Conservation (phyloP, 1,140 invertebrate genomes). For the Drosophila hydei region DNA sequence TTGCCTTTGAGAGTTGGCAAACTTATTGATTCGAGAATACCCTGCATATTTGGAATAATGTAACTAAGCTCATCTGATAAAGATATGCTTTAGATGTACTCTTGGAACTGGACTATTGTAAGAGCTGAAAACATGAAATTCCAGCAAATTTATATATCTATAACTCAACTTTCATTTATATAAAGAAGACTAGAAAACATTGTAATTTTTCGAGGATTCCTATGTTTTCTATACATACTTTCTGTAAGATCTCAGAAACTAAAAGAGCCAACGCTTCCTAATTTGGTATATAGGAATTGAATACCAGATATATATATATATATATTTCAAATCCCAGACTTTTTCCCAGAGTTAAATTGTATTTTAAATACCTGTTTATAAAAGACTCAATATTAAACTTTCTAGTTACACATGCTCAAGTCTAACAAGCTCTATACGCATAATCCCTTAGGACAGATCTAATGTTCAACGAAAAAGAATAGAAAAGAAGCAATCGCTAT, state of each 20-base stretch:
- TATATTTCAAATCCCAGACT: background rate
- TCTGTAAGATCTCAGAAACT: background rate
- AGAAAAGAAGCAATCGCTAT: conserved; percentile 45
- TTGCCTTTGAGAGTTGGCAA: conserved; percentile 1
- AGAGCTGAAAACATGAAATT: background rate
- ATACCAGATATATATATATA: background rate
- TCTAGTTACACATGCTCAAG: too few species aligned
- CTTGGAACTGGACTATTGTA: background rate
- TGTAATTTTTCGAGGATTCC: too few species aligned
- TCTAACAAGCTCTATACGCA: background rate
- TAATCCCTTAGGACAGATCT: background rate
- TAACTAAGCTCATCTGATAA: too few species aligned
- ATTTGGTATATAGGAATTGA: background rate
- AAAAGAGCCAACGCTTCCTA: background rate
- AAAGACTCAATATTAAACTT: too few species aligned
- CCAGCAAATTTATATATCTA: too few species aligned
- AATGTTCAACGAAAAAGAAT: conserved; percentile 17
- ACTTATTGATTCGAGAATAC: background rate
- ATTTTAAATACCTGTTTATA: too few species aligned
- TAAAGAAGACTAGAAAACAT: too few species aligned
- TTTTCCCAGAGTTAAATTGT: background rate
- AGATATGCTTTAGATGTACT: background rate
- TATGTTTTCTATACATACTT: too few species aligned
- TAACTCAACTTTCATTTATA: too few species aligned
- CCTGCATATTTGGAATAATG: background rate